Evolutionary conservation across 1,140 invertebrate genomes (phyloP), one percentile per base, ranked within the genome.

Genomic region (Macrostomum lignano): DNA sequence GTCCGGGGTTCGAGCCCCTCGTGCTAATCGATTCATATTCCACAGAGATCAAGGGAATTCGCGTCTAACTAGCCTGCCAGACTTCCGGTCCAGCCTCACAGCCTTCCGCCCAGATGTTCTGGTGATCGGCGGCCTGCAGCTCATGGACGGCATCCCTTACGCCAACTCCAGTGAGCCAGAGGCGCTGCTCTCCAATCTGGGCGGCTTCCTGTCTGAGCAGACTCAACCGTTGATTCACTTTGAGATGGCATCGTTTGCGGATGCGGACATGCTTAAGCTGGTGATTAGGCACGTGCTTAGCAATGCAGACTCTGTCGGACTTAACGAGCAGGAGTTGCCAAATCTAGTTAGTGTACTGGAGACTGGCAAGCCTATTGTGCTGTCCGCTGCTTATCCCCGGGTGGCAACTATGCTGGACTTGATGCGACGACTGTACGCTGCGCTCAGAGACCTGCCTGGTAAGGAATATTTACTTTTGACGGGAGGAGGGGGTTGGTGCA

Each of bases 101-200:
- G 47, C 50, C 1, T 75, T 70, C 43, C 60, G 67, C 17, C 72
- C 74, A 7, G 60, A 73, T 45, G 56, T 79, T 35, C 55, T 78
- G 34, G 71, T 81, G 40, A 61, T 81, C 24, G 73, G 74, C 46
- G 75, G 74, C 1, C 49, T 81, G 15, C 76, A 81, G 48, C 74
- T 78, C 71, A 74, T 81, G 73, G 75, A 81, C 49, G 77, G 72
- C 52, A 76, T 71, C 55, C 73, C 72, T 21, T 74, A 28, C 19
- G n/a, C n/a, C n/a, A n/a, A n/a, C n/a, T n/a, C n/a, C n/a, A n/a
- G n/a, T n/a, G n/a, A n/a, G n/a, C n/a, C n/a, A n/a, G n/a, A n/a
- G n/a, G n/a, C n/a, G n/a, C n/a, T n/a, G n/a, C n/a, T n/a, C n/a
- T n/a, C n/a, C n/a, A n/a, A n/a, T n/a, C n/a, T n/a, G n/a, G n/a